Base-by-base conservation (phyloP, 2,113 vertebrate species). In the Saimiri boliviensis region DNA sequence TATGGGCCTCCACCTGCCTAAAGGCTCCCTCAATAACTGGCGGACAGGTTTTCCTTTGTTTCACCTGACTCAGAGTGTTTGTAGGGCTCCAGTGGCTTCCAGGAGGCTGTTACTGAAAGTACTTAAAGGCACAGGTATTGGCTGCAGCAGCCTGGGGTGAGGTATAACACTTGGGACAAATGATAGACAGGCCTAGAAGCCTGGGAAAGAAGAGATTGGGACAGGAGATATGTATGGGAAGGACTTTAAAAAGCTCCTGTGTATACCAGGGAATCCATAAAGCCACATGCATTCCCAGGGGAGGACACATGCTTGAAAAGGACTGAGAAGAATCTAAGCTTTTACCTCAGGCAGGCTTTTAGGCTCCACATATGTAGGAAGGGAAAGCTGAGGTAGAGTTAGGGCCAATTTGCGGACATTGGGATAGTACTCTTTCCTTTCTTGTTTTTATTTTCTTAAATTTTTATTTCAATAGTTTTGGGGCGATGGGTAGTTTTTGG, bases 61-160 rank as follows among this genome's bases (percentile, higher is more conserved):
- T 93, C 81, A 17, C 42, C 52, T 96, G 49, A 86, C 56, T 93
- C 49, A 76, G 45, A 58, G 25, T 85, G n/a, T 93, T 91, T 35
- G 54, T 27, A 91, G 56, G 21, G 2, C 30, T 89, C 49, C 37
- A 30, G 25, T 71, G 27, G 49, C 82, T 84, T 82, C 54, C 52
- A 77, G 79, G 47, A 97, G 17, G 32, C 49, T 81, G 52, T 68
- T 93, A 37, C 17, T 42, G 54, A 77, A 68, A 91, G 37, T 40
- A 45, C 68, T 87, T 97, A 96, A 93, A 97, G 84, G 66, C 63
- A 81, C 32, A 81, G 27, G 14, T 86, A 85, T 60, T 89, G 40
- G 11, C 8, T 85, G 25, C 17, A 87, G n/a, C 32, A 95, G 5
- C 49, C 47, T 88, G 37, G 25, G 35, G 13, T 32, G 58, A 81